Percentiles rank a stretch among this genome's conserved stretches.
Evolutionary conservation across 2,113 vertebrate genomes (phyloP).

Genomic region (Cebus imitator): DNA sequence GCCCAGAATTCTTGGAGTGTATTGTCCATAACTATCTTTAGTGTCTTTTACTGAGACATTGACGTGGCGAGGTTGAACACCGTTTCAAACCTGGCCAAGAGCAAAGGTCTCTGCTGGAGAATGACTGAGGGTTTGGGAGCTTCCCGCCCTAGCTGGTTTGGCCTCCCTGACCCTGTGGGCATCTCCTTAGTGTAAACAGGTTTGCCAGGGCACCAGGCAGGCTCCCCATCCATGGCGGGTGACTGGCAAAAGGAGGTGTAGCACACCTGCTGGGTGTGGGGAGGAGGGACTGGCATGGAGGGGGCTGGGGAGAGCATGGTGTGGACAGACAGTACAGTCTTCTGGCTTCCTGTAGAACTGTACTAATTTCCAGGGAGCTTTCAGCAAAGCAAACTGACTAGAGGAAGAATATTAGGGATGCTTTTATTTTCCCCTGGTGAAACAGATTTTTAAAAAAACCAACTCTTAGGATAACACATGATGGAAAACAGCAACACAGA

Average conservation of each 20-base stretch:
- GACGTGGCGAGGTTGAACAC: neutral
- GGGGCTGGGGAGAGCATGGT: neutral
- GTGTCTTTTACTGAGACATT: constrained; percentile 61
- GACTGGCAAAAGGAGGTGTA: neutral
- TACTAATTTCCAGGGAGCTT: neutral
- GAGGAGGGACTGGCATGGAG: neutral
- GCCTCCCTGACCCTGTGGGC: constrained; percentile 25
- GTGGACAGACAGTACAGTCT: neutral
- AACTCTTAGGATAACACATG: constrained; percentile 17
- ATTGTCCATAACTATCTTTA: constrained; percentile 5
- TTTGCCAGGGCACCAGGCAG: constrained; percentile 52
- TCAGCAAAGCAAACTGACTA: constrained; percentile 42
- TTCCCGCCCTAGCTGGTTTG: neutral
- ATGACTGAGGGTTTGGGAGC: neutral
- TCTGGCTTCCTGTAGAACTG: constrained; percentile 34
- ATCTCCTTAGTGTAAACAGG: constrained; percentile 75
- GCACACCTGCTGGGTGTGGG: neutral
- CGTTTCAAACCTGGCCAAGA: constrained; percentile 15
- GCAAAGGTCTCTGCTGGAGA: constrained; percentile 40
- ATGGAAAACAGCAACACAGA: constrained; percentile 49
- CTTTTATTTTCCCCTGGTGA: constrained; percentile 63
- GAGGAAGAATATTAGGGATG: constrained; percentile 62
- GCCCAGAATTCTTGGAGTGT: constrained; percentile 68
- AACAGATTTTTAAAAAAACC: constrained; percentile 41
- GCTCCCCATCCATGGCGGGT: neutral